Percentiles rank a stretch among this genome's conserved stretches.
Conservation (phyloP, 2,888 invertebrate species). For the Hybos culiciformis region DNA sequence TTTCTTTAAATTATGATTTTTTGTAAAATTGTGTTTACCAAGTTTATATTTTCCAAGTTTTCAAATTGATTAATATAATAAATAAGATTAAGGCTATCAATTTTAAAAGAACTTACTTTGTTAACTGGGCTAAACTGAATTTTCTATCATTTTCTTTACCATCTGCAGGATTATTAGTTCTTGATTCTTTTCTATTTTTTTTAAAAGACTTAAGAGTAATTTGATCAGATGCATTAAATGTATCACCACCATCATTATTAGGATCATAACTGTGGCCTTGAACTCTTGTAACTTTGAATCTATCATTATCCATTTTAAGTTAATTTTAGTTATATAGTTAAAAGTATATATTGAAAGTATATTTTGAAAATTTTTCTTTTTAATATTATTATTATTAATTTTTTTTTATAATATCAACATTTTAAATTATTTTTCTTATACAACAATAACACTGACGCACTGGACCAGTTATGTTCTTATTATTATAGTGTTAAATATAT, state of each 20-base stretch:
- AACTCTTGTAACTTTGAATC: background rate
- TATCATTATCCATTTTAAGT: background rate
- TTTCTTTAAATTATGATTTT: no score
- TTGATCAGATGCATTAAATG: background rate
- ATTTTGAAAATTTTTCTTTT: background rate
- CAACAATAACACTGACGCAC: no score
- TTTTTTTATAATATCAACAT: background rate
- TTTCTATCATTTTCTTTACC: slow-evolving; percentile 24
- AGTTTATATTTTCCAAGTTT: no score
- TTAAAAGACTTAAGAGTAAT: no score
- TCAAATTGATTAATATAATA: no score
- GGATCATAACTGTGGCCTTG: background rate
- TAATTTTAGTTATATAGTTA: no score
- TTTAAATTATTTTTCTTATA: no score
- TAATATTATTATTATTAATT: background rate
- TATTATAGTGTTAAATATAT: no score
- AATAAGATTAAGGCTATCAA: no score
- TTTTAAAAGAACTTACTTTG: slow-evolving; percentile 24
- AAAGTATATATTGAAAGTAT: no score
- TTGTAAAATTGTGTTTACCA: no score
- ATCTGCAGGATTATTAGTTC: slow-evolving; percentile 5
- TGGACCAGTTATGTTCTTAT: no score
- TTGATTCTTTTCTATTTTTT: slow-evolving; percentile 15
- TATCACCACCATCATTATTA: background rate
- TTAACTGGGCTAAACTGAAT: slow-evolving; percentile 32